phyloP scores from a whole-genome alignment of 2,113 vertebrate species.

The Carlito syrichta region DNA sequence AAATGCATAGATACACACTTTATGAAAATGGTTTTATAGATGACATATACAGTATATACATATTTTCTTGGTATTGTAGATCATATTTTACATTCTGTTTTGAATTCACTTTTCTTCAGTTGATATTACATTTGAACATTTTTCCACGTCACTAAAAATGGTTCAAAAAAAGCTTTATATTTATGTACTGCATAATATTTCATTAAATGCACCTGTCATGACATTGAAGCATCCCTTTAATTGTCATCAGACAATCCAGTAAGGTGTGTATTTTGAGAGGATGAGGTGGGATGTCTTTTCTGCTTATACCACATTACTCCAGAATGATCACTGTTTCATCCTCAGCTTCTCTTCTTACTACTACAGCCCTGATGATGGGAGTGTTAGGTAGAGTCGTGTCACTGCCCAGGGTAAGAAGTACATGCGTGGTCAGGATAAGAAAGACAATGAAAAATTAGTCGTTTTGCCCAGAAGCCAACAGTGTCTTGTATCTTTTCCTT shows the following conservation, averaged over 20 bases:
- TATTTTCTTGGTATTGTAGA: neutral
- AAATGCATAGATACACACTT: neutral
- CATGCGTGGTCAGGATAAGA: neutral
- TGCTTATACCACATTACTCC: no score
- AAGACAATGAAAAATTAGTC: neutral
- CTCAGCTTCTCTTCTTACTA: neutral
- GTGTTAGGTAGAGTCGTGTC: neutral
- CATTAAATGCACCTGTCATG: neutral
- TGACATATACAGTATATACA: neutral
- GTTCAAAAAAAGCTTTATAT: neutral
- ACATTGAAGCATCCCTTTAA: neutral
- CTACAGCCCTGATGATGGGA: accelerated
- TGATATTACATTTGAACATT: neutral
- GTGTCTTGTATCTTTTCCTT: neutral
- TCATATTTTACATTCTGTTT: neutral
- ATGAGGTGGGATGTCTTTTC: neutral
- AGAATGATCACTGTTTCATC: neutral
- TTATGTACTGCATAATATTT: neutral
- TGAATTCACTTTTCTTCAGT: neutral
- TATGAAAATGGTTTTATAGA: neutral
- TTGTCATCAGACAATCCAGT: neutral
- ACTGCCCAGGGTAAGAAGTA: neutral
- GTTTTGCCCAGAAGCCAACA: neutral
- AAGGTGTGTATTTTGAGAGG: neutral
- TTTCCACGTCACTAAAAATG: neutral